These are phyloP conservation scores for Melanargia galathea DNA, from an alignment of 2,888 invertebrate species.

Conservation along the genomic window DNA sequence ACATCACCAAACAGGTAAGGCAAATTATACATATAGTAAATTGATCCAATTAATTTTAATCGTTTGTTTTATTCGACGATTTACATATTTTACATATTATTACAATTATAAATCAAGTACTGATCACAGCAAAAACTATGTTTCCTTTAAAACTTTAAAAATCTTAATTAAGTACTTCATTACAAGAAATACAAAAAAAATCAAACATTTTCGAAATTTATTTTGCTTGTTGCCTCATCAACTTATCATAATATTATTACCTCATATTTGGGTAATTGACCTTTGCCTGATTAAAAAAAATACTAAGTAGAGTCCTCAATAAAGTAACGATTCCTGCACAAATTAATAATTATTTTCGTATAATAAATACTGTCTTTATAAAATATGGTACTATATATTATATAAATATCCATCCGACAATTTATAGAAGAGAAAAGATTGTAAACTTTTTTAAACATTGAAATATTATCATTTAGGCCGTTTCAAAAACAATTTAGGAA, in stretches of 20 bases:
- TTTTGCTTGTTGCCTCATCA: background rate
- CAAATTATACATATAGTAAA: background rate
- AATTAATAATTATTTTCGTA: background rate
- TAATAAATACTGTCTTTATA: background rate
- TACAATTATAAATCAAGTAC: conserved; percentile 4
- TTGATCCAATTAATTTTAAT: conserved; percentile 14
- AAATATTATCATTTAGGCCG: conserved; percentile 6
- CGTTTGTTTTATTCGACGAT: background rate
- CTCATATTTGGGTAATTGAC: background rate
- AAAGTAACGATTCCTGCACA: background rate
- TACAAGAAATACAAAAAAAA: background rate
- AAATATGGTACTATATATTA: background rate
- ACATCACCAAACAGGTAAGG: background rate
- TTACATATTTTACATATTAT: background rate
- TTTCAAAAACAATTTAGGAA: conserved; percentile 10
- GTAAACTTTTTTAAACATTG: background rate
- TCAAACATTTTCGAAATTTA: background rate
- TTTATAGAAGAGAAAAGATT: background rate
- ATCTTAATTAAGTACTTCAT: background rate
- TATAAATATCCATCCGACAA: background rate
- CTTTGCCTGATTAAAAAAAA: background rate
- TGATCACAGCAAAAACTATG: background rate
- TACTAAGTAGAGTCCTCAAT: background rate
- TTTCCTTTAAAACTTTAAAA: background rate
- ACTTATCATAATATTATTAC: background rate